Base-by-base conservation (phyloP, 2,113 vertebrate genomes). In the Mionectes macconnelli region DNA sequence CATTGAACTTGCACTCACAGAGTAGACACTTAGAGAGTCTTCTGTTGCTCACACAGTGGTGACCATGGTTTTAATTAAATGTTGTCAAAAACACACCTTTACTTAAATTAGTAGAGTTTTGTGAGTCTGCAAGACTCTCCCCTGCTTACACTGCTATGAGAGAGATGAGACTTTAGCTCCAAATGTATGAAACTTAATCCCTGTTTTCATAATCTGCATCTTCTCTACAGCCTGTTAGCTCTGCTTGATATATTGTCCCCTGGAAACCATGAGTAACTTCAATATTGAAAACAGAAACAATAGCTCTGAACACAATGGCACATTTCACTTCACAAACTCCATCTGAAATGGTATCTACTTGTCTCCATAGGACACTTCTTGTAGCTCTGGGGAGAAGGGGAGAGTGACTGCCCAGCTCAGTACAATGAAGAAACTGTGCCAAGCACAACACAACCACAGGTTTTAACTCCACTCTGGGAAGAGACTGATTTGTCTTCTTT, bases 261-360 rank as follows among this genome's bases (percentile, higher is more conserved):
- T 83, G 70, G 93, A 97, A 96, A 96, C 86, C 84, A 83, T 23
- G 5, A 95, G 86, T 87, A 85, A 94, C 81, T 93, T 89, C 84
- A 93, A 96, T 95, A 96, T 68, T 95, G 90, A 88, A 96, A 97
- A 60, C 92, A 96, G 97, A 95, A 95, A 96, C 94, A 96, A 97
- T 90, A 94, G 84, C 66, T 94, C 73, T 0, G 0, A 96, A 94
- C 66, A 95, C 95, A 97, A 96, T 75, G 82, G 89, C 52, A 87
- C 84, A 89, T 94, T 94, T 96, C 49, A 84, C 57, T 93, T 80
- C 53, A 87, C 82, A 66, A 94, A 79, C 78, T 87, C 76, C 90
- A 83, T 77, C 70, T 94, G 93, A 96, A 97, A 97, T 69, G 75
- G 68, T 89, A 85, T 96, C 90, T 85, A 64, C 86, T 93, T 83